These are phyloP conservation scores for Myoxocephalus aenaeus DNA, from an alignment of 2,797 vertebrate species.

Conservation along the genomic window DNA sequence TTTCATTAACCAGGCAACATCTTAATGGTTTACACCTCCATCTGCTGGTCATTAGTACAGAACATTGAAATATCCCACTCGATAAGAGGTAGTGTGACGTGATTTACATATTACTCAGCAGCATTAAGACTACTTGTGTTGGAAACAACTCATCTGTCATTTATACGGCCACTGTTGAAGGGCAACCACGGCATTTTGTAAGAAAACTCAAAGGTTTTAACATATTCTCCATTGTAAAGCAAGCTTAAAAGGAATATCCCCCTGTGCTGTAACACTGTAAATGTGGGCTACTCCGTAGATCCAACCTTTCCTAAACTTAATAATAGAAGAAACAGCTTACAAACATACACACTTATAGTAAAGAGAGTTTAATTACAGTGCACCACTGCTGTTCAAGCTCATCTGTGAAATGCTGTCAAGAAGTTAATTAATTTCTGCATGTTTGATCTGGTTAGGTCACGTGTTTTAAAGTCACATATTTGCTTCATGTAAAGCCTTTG, in stretches of 20 bases:
- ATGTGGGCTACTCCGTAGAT: background rate
- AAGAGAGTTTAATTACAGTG: background rate
- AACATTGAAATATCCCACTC: background rate
- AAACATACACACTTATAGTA: background rate
- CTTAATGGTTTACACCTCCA: background rate
- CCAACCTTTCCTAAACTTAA: background rate
- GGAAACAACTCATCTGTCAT: background rate
- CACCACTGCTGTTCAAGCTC: background rate
- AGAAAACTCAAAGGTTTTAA: background rate
- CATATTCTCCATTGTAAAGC: background rate
- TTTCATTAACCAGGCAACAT: background rate
- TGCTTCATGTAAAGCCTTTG: slow-evolving; percentile 55
- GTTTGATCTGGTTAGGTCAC: background rate
- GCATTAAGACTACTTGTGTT: background rate
- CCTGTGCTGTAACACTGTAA: background rate
- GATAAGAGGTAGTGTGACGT: background rate
- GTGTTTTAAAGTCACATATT: background rate
- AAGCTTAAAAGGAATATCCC: background rate
- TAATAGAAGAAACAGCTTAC: background rate
- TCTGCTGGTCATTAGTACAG: slow-evolving; percentile 12
- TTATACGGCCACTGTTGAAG: background rate
- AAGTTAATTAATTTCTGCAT: background rate
- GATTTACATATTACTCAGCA: slow-evolving; percentile 1
- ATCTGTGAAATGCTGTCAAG: slow-evolving; percentile 19
- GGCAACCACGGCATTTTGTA: background rate